Evolutionary conservation across 2,888 invertebrate species (phyloP).

Genomic region (Drosophila quinaria): DNA sequence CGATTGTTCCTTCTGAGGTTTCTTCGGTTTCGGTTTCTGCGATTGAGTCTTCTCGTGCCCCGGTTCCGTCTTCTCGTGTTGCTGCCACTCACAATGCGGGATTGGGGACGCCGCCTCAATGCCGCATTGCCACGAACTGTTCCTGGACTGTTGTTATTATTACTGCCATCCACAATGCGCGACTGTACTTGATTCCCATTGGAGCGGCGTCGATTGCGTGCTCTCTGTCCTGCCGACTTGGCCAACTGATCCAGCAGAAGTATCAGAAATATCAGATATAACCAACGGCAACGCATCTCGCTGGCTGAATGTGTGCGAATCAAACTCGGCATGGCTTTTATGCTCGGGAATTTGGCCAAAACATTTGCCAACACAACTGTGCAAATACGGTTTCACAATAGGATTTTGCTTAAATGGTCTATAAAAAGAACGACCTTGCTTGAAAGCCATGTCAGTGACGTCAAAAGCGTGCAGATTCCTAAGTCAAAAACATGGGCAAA

Average conservation of each 20-base stretch:
- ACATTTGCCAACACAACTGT: slow-evolving; percentile 55
- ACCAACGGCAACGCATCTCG: slow-evolving; percentile 59
- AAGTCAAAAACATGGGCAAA: neutral
- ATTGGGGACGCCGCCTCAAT: neutral
- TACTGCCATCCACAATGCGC: neutral
- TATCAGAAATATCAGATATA: slow-evolving; percentile 45
- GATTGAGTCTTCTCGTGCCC: neutral
- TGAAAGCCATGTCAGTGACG: slow-evolving; percentile 29
- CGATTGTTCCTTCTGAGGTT: slow-evolving; percentile 4
- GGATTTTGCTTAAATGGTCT: slow-evolving; percentile 18
- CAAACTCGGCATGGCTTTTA: slow-evolving; percentile 49
- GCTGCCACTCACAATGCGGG: slow-evolving; percentile 17
- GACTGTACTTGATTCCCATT: slow-evolving; percentile 4
- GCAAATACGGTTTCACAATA: slow-evolving; percentile 51
- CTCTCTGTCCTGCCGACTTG: slow-evolving; percentile 3
- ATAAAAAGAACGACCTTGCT: slow-evolving; percentile 32
- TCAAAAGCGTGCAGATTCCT: slow-evolving; percentile 11
- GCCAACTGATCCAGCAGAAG: slow-evolving; percentile 44
- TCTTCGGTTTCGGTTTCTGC: neutral
- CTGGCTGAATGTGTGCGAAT: slow-evolving; percentile 29
- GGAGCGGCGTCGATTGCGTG: neutral
- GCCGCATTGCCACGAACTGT: neutral
- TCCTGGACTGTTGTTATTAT: neutral
- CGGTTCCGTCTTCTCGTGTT: neutral
- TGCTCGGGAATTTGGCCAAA: slow-evolving; percentile 38